phyloP scores from a whole-genome alignment of 35 echinoderm and acorn worm species.

The Ophiothrix spiculata region DNA sequence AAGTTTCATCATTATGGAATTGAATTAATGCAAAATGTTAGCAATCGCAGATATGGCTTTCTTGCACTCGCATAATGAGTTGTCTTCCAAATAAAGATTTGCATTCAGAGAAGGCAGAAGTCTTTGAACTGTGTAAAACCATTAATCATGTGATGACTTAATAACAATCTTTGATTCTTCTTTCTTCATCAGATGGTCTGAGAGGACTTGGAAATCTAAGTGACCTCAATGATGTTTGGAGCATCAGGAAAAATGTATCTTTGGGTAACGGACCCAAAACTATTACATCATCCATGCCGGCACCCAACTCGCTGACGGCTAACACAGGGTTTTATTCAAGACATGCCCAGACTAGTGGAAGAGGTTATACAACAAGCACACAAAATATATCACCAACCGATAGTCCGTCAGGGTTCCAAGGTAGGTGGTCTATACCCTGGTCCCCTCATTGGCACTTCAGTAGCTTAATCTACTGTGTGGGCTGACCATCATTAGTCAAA shows the following conservation, averaged over 20 bases:
- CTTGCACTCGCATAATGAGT: no score
- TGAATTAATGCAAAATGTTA: no score
- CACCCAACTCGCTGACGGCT: not conserved
- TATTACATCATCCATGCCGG: not conserved
- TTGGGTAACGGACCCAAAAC: not conserved
- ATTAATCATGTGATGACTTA: no score
- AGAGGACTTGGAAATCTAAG: slow-evolving; percentile 15
- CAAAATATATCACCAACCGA: not conserved
- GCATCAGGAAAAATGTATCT: slow-evolving; percentile 3
- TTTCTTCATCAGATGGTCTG: not conserved
- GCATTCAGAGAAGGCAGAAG: no score
- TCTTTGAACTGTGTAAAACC: no score
- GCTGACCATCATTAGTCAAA: no score
- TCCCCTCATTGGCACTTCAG: no score
- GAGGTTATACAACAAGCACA: not conserved
- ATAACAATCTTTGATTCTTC: no score
- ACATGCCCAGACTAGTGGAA: not conserved
- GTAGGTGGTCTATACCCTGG: not conserved
- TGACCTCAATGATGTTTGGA: not conserved
- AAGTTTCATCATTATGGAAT: no score
- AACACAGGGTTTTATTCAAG: slow-evolving; percentile 22
- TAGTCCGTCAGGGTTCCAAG: not conserved
- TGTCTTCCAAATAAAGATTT: no score
- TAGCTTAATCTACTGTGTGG: no score
- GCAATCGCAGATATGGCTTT: no score